Evolutionary conservation across 1,140 invertebrate genomes (phyloP).

Genomic region (Drosophila carrolli): DNA sequence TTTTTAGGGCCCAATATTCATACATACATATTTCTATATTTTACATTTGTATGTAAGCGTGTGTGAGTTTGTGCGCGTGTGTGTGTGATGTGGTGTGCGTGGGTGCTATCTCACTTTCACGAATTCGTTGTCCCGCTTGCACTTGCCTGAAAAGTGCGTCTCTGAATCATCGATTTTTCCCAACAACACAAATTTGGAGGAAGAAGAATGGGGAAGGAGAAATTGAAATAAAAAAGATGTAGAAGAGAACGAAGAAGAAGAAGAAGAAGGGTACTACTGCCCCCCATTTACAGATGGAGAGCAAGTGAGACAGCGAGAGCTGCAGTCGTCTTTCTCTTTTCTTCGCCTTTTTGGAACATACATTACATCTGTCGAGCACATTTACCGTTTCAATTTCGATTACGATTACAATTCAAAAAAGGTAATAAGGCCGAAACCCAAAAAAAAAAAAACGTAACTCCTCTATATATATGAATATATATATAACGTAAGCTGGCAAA

Average conservation of each 20-base stretch:
- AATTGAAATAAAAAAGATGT: background rate
- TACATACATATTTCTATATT: constrained; percentile 15
- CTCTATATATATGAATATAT: background rate
- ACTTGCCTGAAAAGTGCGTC: constrained; percentile 14
- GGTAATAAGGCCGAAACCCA: constrained; percentile 3
- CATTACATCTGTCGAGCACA: constrained; percentile 37
- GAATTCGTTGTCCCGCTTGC: constrained; percentile 2
- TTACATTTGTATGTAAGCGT: constrained; percentile 2
- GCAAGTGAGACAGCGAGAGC: background rate
- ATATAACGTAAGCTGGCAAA: background rate
- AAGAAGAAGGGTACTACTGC: constrained; percentile 64
- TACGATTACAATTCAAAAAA: background rate
- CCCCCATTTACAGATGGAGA: constrained; percentile 56
- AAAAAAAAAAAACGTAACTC: background rate
- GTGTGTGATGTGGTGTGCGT: constrained; percentile 11
- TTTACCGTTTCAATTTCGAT: constrained; percentile 19
- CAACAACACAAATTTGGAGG: constrained; percentile 21
- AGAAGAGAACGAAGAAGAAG: constrained; percentile 28
- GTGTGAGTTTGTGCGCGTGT: background rate
- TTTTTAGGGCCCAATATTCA: constrained; percentile 13
- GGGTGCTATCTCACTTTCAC: constrained; percentile 22
- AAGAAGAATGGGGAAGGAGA: background rate
- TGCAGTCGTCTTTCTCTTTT: constrained; percentile 15
- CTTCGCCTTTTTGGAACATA: background rate
- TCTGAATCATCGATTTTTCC: constrained; percentile 67